Conservation (phyloP, 2,888 invertebrate genomes). For the Idaea straminata region DNA sequence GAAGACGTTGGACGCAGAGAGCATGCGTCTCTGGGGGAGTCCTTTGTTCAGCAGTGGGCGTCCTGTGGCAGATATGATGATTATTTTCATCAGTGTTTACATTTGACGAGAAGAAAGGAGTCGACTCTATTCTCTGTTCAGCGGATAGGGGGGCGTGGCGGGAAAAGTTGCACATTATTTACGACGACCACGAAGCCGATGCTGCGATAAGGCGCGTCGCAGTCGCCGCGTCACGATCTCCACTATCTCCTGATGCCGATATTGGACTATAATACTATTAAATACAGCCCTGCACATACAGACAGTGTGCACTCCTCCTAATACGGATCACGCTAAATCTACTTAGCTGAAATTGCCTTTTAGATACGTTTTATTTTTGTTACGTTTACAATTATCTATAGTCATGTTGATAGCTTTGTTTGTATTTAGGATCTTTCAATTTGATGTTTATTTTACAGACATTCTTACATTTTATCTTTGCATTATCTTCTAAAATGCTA, state of each 20-base stretch:
- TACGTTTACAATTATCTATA: too few species aligned
- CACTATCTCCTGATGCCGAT: conserved; percentile 71
- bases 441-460: too few species aligned
- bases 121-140: conserved; percentile 55
- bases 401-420: too few species aligned
- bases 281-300: conserved; percentile 43
- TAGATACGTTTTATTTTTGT: conserved; percentile 17
- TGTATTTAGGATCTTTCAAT: too few species aligned
- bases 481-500: too few species aligned
- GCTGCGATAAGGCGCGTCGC: conserved; percentile 78
- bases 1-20: too few species aligned
- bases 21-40: too few species aligned
- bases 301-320: conserved; percentile 42
- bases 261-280: conserved; percentile 72
- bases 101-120: background rate
- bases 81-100: too few species aligned
- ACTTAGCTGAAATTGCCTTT: conserved; percentile 25
- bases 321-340: conserved; percentile 46
- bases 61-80: too few species aligned
- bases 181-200: conserved; percentile 78
- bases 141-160: conserved; percentile 64
- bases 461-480: too few species aligned
- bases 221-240: conserved; percentile 78
- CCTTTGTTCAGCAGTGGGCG: too few species aligned
- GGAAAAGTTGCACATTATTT: conserved; percentile 80